A percentile compares a stretch with the other conserved stretches of the same genome.
These are phyloP conservation scores for Tamias sibiricus DNA, from an alignment of 2,113 vertebrate genomes.

Conservation along the genomic window DNA sequence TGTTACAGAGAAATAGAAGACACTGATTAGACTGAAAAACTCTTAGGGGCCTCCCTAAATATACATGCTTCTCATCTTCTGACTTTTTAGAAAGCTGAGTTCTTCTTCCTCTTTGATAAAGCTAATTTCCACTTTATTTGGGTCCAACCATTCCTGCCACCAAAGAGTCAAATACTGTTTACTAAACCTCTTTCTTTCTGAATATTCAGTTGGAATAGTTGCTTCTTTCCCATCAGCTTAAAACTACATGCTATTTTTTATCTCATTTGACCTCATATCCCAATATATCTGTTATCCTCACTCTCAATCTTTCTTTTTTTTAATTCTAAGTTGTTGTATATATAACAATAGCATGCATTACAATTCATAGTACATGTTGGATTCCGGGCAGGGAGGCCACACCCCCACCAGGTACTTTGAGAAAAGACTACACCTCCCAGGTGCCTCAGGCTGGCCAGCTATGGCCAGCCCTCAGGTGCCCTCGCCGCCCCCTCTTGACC, in stretches of 20 bases:
- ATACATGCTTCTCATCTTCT: not conserved
- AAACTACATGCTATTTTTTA: not conserved
- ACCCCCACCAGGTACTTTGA: too few relatives aligned
- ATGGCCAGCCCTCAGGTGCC: too few relatives aligned
- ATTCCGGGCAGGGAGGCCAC: too few relatives aligned
- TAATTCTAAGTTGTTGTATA: too few relatives aligned
- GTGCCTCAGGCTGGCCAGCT: too few relatives aligned
- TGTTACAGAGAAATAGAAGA: not conserved
- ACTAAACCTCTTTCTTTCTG: not conserved
- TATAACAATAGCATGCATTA: too few relatives aligned
- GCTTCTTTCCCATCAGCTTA: not conserved
- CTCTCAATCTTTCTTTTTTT: too few relatives aligned
- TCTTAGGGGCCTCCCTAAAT: not conserved
- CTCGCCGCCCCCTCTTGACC: too few relatives aligned
- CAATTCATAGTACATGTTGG: too few relatives aligned
- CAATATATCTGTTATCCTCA: not conserved
- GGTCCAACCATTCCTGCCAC: not conserved
- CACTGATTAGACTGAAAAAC: not conserved
- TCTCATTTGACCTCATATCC: not conserved
- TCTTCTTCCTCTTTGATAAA: not conserved
- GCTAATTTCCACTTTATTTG: not conserved
- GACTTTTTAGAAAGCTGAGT: not conserved
- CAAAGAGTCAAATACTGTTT: not conserved
- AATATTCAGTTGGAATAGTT: not conserved
- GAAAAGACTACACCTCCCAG: too few relatives aligned